These are phyloP conservation scores for Hozukius guyotensis DNA, from an alignment of 2,797 vertebrate species.

Conservation along the genomic window DNA sequence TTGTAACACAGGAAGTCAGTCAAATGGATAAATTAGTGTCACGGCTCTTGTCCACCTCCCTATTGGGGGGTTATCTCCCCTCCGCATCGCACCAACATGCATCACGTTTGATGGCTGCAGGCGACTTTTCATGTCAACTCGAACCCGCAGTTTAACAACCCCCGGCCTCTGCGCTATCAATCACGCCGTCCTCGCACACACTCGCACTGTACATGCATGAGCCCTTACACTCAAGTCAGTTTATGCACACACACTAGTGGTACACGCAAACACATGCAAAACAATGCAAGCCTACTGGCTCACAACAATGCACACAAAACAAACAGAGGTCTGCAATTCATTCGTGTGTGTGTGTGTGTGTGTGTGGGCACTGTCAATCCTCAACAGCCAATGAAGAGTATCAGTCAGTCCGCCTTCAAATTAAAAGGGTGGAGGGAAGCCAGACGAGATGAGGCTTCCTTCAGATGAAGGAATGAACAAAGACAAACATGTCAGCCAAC, in stretches of 20 bases:
- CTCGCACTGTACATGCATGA: not conserved
- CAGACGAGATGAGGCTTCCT: slow-evolving; percentile 49
- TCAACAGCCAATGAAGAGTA: slow-evolving; percentile 59
- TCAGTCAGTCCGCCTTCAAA: slow-evolving; percentile 64
- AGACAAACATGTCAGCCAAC: slow-evolving; percentile 63
- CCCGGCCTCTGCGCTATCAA: slow-evolving; percentile 47
- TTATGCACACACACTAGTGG: not conserved
- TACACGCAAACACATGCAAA: not conserved
- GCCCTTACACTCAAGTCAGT: not conserved
- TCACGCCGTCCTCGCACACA: slow-evolving; percentile 40
- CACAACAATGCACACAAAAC: slow-evolving; percentile 5
- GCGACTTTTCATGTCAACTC: slow-evolving; percentile 60
- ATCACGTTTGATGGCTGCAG: slow-evolving; percentile 70
- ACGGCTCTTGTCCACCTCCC: slow-evolving; percentile 58
- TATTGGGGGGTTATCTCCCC: slow-evolving; percentile 47
- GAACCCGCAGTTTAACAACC: slow-evolving; percentile 42
- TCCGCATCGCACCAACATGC: slow-evolving; percentile 60
- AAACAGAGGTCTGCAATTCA: slow-evolving; percentile 10
- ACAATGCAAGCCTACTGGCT: not conserved
- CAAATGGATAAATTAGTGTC: slow-evolving; percentile 77
- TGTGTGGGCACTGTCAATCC: slow-evolving; percentile 42
- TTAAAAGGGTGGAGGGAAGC: slow-evolving; percentile 60
- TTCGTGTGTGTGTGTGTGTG: not conserved
- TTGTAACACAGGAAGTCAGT: slow-evolving; percentile 67
- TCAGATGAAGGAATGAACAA: slow-evolving; percentile 56